Percentiles rank a stretch among this genome's conserved stretches.
Conservation (phyloP, 2,113 vertebrate genomes). For the Etheostoma cragini region DNA sequence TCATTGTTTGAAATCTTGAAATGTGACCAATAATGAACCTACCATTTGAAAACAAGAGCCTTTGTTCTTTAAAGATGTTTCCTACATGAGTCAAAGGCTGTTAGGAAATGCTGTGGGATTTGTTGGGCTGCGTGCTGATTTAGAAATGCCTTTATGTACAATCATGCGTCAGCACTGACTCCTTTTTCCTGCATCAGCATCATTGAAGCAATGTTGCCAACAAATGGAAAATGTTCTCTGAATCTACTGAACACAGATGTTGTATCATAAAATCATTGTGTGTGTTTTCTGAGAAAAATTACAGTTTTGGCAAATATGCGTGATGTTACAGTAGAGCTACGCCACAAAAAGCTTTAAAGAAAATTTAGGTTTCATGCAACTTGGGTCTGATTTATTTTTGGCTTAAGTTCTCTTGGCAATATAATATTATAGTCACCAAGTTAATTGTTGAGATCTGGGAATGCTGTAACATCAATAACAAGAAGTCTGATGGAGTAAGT, state of each 20-base stretch:
- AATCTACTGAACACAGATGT: constrained; percentile 22
- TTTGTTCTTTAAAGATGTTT: constrained; percentile 70
- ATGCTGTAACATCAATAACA: neutral
- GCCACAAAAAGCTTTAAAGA: neutral
- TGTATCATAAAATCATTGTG: constrained; percentile 1
- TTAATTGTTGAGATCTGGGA: neutral
- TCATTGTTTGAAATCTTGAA: constrained; percentile 42
- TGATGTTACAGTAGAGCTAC: neutral
- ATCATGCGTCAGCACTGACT: constrained; percentile 25
- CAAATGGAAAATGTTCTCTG: constrained; percentile 15
- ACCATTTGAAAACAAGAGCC: constrained; percentile 47
- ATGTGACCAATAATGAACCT: constrained; percentile 28
- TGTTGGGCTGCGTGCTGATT: constrained; percentile 33
- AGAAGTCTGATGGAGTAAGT: neutral
- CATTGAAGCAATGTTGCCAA: constrained; percentile 13
- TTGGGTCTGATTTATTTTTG: neutral
- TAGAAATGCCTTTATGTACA: constrained; percentile 26
- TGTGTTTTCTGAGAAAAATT: neutral
- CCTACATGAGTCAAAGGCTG: constrained; percentile 37
- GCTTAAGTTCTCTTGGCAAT: neutral
- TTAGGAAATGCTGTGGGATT: constrained; percentile 54
- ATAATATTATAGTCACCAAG: neutral
- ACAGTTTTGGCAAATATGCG: neutral
- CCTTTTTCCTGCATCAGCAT: constrained; percentile 10
- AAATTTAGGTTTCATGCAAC: neutral